Conservation (phyloP, 2,113 vertebrate species). For the Myotis brandtii region DNA sequence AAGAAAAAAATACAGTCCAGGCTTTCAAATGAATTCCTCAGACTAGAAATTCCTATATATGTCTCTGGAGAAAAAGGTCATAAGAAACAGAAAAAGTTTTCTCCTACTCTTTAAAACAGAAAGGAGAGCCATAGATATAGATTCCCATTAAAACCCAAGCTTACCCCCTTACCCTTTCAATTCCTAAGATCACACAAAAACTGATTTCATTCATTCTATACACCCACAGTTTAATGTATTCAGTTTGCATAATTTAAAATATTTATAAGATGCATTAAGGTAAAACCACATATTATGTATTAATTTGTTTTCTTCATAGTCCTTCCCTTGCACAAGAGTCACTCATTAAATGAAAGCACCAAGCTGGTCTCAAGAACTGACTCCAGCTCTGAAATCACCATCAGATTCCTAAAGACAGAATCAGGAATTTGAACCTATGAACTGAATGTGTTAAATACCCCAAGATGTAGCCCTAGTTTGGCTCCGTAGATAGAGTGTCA, state of each 20-base stretch:
- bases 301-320: not conserved
- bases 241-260: not conserved
- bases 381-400: not conserved
- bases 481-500: no score
- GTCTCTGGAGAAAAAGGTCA: not conserved
- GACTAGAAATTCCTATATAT: not conserved
- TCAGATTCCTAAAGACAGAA: not conserved
- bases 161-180: not conserved
- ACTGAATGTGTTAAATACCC: not conserved
- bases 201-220: not conserved
- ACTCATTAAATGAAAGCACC: not conserved
- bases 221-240: not conserved
- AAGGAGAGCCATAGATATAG: not conserved
- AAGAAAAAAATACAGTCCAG: not conserved
- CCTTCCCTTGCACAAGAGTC: not conserved
- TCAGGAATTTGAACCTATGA: not conserved
- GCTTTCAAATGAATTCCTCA: slow-evolving; percentile 16
- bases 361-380: not conserved
- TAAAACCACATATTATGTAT: not conserved
- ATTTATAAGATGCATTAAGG: not conserved
- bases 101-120: not conserved
- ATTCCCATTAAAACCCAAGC: not conserved
- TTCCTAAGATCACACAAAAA: slow-evolving; percentile 40
- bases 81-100: not conserved
- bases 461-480: not conserved